These are phyloP conservation scores for Dinocampus coccinellae DNA, from an alignment of 2,888 invertebrate genomes.

Conservation along the genomic window DNA sequence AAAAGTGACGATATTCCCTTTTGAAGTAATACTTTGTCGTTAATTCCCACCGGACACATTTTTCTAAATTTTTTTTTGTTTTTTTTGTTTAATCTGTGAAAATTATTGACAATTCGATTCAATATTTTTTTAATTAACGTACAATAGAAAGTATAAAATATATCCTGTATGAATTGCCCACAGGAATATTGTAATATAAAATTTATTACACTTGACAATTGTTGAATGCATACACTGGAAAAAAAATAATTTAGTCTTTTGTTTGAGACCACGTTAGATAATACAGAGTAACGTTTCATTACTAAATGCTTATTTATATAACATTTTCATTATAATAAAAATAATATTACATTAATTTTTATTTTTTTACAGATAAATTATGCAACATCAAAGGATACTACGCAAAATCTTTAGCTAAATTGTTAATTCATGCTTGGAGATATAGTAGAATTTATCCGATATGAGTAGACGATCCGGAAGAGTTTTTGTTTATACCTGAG, in stretches of 20 bases:
- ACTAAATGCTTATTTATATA: no score
- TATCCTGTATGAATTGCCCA: not conserved
- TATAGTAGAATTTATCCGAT: no score
- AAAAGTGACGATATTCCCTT: not conserved
- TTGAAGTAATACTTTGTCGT: not conserved
- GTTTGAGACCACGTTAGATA: not conserved
- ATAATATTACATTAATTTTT: not conserved
- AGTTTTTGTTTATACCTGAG: slow-evolving; percentile 1
- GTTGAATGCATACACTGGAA: not conserved
- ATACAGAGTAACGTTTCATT: not conserved
- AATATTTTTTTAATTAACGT: not conserved
- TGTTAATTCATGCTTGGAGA: no score
- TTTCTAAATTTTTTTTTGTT: not conserved
- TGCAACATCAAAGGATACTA: not conserved
- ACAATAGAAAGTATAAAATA: not conserved
- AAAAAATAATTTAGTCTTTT: not conserved
- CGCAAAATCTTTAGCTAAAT: no score
- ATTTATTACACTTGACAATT: not conserved
- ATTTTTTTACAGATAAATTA: not conserved
- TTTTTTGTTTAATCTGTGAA: not conserved
- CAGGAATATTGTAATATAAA: not conserved
- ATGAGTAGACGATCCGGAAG: slow-evolving; percentile 6
- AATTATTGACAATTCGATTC: not conserved
- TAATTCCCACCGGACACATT: not conserved
- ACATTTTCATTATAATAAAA: not conserved